Evolutionary conservation across 1,140 invertebrate genomes (phyloP).

Genomic region (Drosophila kikkawai): DNA sequence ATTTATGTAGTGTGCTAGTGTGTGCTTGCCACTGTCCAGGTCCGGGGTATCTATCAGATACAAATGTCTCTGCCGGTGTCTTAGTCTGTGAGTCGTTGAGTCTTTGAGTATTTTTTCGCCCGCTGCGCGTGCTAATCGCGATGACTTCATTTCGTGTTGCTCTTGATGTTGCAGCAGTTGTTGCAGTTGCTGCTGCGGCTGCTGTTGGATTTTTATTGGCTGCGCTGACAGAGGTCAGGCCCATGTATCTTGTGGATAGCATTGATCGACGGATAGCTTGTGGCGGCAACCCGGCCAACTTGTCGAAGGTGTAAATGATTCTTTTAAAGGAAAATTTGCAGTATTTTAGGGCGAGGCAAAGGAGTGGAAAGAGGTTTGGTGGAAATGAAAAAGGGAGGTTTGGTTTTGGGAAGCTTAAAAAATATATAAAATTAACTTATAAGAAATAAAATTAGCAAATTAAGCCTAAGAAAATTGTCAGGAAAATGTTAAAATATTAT

Average conservation of each 20-base stretch:
- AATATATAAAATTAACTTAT: no score
- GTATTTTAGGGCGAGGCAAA: constrained; percentile 5
- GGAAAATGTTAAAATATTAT: no score
- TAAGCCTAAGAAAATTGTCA: not conserved
- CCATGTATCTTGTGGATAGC: constrained; percentile 50
- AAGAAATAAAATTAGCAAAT: not conserved
- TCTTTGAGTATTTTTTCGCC: constrained; percentile 2
- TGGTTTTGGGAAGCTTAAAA: not conserved
- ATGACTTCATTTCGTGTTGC: constrained; percentile 71
- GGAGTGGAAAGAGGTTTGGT: constrained; percentile 12
- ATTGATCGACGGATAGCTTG: constrained; percentile 46
- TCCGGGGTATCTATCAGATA: constrained; percentile 51
- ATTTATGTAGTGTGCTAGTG: constrained; percentile 44
- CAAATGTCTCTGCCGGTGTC: constrained; percentile 30
- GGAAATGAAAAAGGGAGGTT: no score
- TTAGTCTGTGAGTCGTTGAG: not conserved
- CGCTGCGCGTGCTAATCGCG: constrained; percentile 68
- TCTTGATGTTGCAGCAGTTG: constrained; percentile 37
- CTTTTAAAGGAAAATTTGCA: constrained; percentile 16
- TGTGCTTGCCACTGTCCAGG: constrained; percentile 34
- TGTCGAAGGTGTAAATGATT: constrained; percentile 57
- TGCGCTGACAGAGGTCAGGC: constrained; percentile 59
- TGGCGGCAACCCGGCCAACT: constrained; percentile 28
- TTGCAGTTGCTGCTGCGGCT: constrained; percentile 4
- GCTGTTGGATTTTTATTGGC: constrained; percentile 14